Percentiles rank a stretch among this genome's conserved stretches.
phyloP scores from a whole-genome alignment of 1,140 invertebrate genomes.

The Drosophila bocki region DNA sequence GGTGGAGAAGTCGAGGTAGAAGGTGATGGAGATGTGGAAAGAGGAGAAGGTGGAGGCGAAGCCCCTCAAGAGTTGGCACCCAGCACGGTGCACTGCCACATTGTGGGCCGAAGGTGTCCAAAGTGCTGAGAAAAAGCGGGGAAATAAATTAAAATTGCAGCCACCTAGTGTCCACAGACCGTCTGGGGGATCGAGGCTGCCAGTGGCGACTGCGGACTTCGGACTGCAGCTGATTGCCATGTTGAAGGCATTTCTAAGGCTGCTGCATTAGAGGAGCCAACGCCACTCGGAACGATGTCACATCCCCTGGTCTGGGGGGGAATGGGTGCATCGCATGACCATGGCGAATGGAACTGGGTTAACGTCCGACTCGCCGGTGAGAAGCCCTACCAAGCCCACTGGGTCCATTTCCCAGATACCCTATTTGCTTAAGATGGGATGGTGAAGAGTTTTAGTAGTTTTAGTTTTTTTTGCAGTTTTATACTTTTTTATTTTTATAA shows the following conservation, averaged over 20 bases:
- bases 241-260: conserved; percentile 67
- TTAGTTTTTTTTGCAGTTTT: neutral
- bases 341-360: conserved; percentile 68
- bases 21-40: conserved; percentile 14
- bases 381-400: conserved; percentile 58
- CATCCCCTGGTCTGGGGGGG: conserved; percentile 15
- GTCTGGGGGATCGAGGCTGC: conserved; percentile 28
- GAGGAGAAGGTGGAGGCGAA: conserved; percentile 36
- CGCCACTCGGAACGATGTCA: conserved; percentile 42
- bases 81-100: conserved; percentile 22
- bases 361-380: conserved; percentile 51
- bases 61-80: conserved; percentile 59
- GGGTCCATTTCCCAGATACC: conserved; percentile 33
- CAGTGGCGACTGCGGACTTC: conserved; percentile 18
- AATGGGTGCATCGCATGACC: conserved; percentile 9
- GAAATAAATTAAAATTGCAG: conserved; percentile 70
- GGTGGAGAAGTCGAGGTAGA: neutral
- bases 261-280: conserved; percentile 65
- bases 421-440: conserved; percentile 2
- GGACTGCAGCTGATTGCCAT: conserved; percentile 45
- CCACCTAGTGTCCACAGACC: conserved; percentile 56
- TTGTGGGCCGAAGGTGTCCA: conserved; percentile 50
- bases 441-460: neutral
- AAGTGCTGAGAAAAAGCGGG: conserved; percentile 39
- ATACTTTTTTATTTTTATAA: too few species aligned